phyloP scores from a whole-genome alignment of 2,113 vertebrate species.

The Vidua macroura region DNA sequence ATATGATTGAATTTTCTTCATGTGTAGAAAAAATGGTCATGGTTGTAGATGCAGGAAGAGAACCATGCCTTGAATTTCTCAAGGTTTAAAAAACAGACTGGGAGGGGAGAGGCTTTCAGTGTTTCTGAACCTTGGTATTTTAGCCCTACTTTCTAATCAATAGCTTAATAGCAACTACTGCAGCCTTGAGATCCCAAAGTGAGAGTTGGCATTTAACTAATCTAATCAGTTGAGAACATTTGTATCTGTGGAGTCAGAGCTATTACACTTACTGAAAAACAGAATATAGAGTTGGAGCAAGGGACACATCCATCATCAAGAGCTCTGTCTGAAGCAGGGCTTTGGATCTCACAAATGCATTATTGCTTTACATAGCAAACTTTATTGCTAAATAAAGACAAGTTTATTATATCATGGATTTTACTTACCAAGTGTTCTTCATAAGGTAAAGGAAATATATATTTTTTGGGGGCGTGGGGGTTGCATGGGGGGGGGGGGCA shows the following conservation, averaged over 20 bases:
- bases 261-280: constrained; percentile 25
- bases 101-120: not conserved
- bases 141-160: constrained; percentile 30
- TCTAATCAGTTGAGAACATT: constrained; percentile 32
- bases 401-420: not conserved
- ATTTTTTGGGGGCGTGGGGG: accelerated
- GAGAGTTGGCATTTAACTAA: constrained; percentile 49
- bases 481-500: too few relatives aligned
- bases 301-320: not conserved
- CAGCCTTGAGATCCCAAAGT: constrained; percentile 23
- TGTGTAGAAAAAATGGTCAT: not conserved
- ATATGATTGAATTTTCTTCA: not conserved
- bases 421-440: not conserved
- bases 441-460: not conserved
- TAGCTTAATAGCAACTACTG: constrained; percentile 21
- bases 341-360: not conserved
- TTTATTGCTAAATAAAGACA: constrained; percentile 10
- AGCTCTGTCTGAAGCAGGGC: not conserved
- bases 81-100: not conserved
- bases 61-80: not conserved
- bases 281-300: not conserved
- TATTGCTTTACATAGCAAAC: not conserved
- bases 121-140: constrained; percentile 44
- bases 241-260: not conserved
- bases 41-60: not conserved